phyloP scores from a whole-genome alignment of 2,888 invertebrate genomes.

The Drosophila phalerata region DNA sequence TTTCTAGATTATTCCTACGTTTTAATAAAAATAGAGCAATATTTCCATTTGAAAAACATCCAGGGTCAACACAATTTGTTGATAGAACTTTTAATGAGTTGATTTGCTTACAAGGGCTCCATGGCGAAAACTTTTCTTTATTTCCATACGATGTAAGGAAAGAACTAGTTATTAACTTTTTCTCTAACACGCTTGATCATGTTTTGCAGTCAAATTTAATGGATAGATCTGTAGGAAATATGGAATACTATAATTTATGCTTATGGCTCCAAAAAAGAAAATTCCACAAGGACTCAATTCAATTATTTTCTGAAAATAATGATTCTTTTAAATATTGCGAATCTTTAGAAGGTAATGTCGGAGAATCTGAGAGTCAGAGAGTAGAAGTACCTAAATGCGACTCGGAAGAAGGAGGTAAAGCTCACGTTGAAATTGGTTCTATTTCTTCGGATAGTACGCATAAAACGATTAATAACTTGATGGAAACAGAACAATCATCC shows the following conservation, averaged over 20 bases:
- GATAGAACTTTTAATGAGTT: background rate
- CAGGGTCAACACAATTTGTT: background rate
- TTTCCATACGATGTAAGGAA: background rate
- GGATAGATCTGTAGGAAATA: background rate
- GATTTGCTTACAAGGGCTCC: background rate
- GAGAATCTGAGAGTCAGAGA: background rate
- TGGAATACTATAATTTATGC: background rate
- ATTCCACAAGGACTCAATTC: background rate
- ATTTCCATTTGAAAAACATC: background rate
- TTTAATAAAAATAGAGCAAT: background rate
- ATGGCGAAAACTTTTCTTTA: background rate
- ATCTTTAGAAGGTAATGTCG: background rate
- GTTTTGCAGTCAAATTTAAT: background rate
- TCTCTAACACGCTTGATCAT: background rate
- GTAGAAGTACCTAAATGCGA: background rate
- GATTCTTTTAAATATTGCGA: background rate
- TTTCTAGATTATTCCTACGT: slow-evolving; percentile 3
- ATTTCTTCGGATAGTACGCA: background rate
- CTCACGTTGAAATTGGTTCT: background rate
- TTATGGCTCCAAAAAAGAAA: background rate
- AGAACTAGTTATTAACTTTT: background rate
- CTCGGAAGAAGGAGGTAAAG: background rate
- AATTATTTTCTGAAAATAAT: background rate
- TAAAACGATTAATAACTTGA: background rate
- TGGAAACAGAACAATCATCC: background rate